These are phyloP conservation scores for Leucania comma DNA, from an alignment of 2,888 invertebrate species.

Conservation along the genomic window DNA sequence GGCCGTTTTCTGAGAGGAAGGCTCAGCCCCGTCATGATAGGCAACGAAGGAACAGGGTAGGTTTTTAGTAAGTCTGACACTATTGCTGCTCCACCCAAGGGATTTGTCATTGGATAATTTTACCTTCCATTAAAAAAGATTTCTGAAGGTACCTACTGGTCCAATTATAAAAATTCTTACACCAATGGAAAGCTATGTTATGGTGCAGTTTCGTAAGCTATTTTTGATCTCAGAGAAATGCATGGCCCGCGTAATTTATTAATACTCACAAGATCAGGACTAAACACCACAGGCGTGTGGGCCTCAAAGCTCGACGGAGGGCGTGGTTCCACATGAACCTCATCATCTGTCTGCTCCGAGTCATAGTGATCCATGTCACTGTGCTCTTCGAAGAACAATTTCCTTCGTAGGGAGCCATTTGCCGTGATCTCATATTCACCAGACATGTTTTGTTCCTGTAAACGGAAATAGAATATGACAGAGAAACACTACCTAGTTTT, in stretches of 20 bases:
- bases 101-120: no score
- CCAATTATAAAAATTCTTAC: no score
- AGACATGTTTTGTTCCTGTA: constrained; percentile 84
- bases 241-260: background rate
- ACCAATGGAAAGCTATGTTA: no score
- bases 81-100: no score
- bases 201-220: no score
- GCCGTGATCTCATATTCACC: constrained; percentile 86
- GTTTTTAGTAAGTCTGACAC: no score
- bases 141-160: no score
- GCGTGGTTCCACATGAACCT: constrained; percentile 73
- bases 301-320: constrained; percentile 80
- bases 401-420: constrained; percentile 85
- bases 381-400: constrained; percentile 85
- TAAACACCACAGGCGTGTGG: constrained; percentile 82
- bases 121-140: no score
- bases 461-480: constrained; percentile 13
- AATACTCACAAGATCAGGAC: constrained; percentile 84
- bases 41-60: no score
- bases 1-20: no score
- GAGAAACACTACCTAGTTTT: background rate
- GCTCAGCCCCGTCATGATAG: no score
- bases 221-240: no score
- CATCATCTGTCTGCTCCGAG: constrained; percentile 87
- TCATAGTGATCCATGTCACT: constrained; percentile 86